phyloP scores from a whole-genome alignment of 2,113 vertebrate species.

The Cyanoderma ruficeps region DNA sequence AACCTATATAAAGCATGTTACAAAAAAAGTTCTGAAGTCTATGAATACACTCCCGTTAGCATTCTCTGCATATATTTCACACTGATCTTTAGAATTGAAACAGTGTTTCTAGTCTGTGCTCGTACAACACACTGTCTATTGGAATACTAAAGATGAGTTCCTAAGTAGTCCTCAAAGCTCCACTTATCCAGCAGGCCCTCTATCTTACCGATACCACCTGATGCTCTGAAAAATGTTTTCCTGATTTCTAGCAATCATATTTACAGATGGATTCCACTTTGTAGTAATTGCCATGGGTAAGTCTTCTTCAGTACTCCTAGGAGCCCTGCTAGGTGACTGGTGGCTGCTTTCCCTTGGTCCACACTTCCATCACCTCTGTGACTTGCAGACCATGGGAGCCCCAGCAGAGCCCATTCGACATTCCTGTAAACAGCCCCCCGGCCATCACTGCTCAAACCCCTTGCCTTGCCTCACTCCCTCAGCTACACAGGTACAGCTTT shows the following conservation, averaged over 20 bases:
- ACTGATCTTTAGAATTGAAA: neutral
- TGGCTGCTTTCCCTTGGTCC: neutral
- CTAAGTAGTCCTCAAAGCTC: neutral
- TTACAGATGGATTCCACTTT: neutral
- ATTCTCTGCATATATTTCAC: neutral
- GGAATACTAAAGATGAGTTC: neutral
- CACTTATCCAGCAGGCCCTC: neutral
- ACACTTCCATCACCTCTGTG: neutral
- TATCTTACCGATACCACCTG: neutral
- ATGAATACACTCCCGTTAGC: neutral
- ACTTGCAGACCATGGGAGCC: neutral
- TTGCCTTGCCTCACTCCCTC: neutral
- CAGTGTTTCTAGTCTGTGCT: neutral
- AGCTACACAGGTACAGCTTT: rapidly evolving
- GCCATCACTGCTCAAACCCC: neutral
- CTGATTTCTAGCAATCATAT: neutral
- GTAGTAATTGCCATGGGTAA: neutral
- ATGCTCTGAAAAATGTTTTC: neutral
- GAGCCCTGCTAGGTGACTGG: neutral
- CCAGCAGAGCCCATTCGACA: neutral
- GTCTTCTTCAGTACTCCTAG: neutral
- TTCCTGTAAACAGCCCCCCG: neutral
- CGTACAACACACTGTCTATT: neutral
- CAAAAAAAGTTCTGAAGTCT: neutral
- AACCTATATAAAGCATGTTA: neutral